Evolutionary conservation across 2,113 vertebrate genomes (phyloP), one percentile per base, ranked within the genome.

Genomic region (Pardalotus punctatus): DNA sequence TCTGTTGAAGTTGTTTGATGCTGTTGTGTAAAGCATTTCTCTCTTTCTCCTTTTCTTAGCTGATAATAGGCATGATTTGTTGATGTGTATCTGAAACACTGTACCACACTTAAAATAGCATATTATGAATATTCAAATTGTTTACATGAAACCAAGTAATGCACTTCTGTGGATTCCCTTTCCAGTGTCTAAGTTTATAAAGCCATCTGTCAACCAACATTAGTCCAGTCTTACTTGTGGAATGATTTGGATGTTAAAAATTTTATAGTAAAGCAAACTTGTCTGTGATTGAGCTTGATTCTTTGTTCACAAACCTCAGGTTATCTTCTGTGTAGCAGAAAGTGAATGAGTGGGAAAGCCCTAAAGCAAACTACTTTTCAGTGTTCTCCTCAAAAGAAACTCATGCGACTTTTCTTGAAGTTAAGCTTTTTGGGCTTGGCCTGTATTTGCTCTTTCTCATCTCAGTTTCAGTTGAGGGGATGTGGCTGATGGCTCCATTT

Each of bases 1-100:
- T 98, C 97, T 98, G 94, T 95, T 84, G 35, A 85, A 96, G 85
- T 93, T 88, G 31, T 96, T 95, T 95, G 95, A 93, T 97, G 90
- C 76, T 8, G 6, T 9, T 92, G 58, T 85, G 60, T 88, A 88
- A 86, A 95, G 88, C 69, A 67, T 94, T 94, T 86, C 6, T 96
- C 60, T 69, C 43, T 96, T 93, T 94, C 50, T 64, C 60, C 17
- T 12, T 94, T 97, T 97, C 91, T 87, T 82, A 96, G 79, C 87
- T 95, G 86, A 91, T 97, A 91, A 93, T 56, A 40, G 33, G 29
- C 89, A 78, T 15, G 7, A 36, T 94, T 97, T 97, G 88, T 96
- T 88, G 33, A 56, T 90, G 66, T 91, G 71, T 94, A 48, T 96
- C 82, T 97, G 89, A 66, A 77, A 90, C 36, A 69, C 35, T 48